phyloP scores from a whole-genome alignment of 2,113 vertebrate genomes.

The Podilymbus podiceps region DNA sequence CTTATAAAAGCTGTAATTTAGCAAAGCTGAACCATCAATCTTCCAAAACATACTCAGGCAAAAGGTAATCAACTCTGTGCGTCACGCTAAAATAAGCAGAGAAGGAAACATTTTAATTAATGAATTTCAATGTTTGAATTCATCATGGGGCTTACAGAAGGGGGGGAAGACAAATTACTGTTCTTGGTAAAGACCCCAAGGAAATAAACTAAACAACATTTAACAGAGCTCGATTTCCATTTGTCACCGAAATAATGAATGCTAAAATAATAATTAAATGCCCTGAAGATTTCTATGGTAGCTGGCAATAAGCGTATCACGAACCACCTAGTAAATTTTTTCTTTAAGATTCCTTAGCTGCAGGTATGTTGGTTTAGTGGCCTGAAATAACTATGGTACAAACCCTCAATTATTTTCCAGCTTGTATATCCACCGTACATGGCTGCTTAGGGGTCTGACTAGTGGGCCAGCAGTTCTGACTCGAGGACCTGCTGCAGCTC shows the following conservation, averaged over 20 bases:
- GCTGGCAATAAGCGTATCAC: background rate
- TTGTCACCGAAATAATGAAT: constrained; percentile 23
- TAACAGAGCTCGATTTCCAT: constrained; percentile 23
- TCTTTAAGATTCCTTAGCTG: background rate
- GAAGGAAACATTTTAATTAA: constrained; percentile 32
- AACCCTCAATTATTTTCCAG: background rate
- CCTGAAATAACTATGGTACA: background rate
- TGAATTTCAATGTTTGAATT: constrained; percentile 18
- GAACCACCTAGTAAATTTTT: constrained; percentile 1
- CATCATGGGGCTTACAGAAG: background rate
- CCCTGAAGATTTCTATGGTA: background rate
- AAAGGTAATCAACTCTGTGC: constrained; percentile 9
- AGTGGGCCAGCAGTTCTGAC: background rate
- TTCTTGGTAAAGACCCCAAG: background rate
- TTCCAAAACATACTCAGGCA: background rate
- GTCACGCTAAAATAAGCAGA: constrained; percentile 37
- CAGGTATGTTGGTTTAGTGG: background rate
- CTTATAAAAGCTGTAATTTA: background rate
- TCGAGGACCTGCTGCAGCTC: background rate
- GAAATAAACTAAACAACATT: constrained; percentile 45
- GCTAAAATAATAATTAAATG: constrained; percentile 32
- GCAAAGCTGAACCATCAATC: background rate
- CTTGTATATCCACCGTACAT: background rate
- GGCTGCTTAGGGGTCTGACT: background rate
- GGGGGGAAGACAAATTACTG: background rate